Base-by-base conservation (phyloP, 1,140 invertebrate species). In the Bombus haemorrhoidalis region DNA sequence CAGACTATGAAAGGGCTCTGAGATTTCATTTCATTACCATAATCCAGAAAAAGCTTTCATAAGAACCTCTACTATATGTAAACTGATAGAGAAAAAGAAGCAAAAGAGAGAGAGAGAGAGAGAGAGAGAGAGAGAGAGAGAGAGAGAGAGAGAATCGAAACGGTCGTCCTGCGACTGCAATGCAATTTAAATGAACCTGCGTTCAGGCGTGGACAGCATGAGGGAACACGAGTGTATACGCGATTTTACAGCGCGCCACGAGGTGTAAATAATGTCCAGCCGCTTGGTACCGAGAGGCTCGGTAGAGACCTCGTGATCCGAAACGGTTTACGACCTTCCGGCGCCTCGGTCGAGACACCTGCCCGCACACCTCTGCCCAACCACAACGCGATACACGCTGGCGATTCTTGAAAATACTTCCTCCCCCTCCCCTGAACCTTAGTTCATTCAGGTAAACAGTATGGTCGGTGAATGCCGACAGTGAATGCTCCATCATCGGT, bases 251-350 rank as follows among this genome's bases (percentile, higher is more conserved):
- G 62, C 72, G 37, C n/a, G 39, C n/a, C 64, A 83, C n/a, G 47
- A 76, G 81, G 64, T 83, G 81, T 64, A 69, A 83, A 83, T 77
- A 83, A 76, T n/a, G 62, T 41, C 39, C 43, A 37, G 10, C 25
- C 18, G 34, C 9, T 28, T 25, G 34, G 22, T 64, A 41, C 25
- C 74, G 18, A 32, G 28, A n/a, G 3, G 47, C n/a, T 12, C 10
- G 64, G 68, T 47, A n/a, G 59, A 82, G 57, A 86, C 47, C 84
- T 86, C 69, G 53, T 73, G 41, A 39, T 34, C 41, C 57, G 68
- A 87, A 87, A 79, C 82, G 69, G 81, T 87, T 87, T 87, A 84
- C 71, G 82, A 75, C 75, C 69, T 86, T 83, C 66, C 87, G 88
- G 75, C 83, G 88, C 79, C 83, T 80, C 83, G 32, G 13, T 15